Percentiles rank a stretch among this genome's conserved stretches.
phyloP scores from a whole-genome alignment of 2,797 vertebrate species.

The Sebastes kiyomatsui region DNA sequence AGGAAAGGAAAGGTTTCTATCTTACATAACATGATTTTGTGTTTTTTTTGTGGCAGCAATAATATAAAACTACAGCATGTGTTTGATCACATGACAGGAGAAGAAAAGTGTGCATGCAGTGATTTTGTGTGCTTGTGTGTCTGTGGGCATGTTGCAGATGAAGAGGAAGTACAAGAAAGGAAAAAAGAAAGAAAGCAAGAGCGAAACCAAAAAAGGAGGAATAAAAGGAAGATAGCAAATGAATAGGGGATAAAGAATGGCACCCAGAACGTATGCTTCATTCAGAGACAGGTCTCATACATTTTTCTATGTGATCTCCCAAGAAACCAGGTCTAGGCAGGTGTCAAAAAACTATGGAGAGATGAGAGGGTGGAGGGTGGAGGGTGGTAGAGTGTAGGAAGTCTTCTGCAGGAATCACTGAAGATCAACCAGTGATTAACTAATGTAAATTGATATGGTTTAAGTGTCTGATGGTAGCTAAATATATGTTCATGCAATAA shows the following conservation, averaged over 20 bases:
- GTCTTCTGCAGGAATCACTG: not conserved
- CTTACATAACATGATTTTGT: not conserved
- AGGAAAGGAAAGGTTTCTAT: not conserved
- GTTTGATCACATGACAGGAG: conserved; percentile 12
- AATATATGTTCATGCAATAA: not conserved
- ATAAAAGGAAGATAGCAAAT: conserved; percentile 5
- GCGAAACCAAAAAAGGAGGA: not conserved
- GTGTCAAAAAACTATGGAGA: conserved; percentile 55
- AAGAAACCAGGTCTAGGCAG: conserved; percentile 44
- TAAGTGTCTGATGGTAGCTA: not conserved
- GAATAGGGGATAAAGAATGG: conserved; percentile 48
- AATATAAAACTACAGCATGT: not conserved
- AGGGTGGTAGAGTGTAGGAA: not conserved
- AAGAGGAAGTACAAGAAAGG: conserved; percentile 5
- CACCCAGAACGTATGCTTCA: conserved; percentile 44
- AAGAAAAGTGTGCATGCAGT: not conserved
- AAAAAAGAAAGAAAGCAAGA: conserved; percentile 2
- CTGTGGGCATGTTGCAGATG: not conserved
- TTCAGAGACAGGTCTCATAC: conserved; percentile 66
- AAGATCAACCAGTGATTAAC: too few species aligned
- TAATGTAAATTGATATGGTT: not conserved
- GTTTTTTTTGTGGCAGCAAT: conserved; percentile 1
- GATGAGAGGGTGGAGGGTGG: not conserved
- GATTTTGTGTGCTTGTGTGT: not conserved
- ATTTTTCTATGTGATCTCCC: conserved; percentile 69